These are phyloP conservation scores for Brachionus sp. DNA, from an alignment of 1,140 invertebrate genomes.

Conservation along the genomic window DNA sequence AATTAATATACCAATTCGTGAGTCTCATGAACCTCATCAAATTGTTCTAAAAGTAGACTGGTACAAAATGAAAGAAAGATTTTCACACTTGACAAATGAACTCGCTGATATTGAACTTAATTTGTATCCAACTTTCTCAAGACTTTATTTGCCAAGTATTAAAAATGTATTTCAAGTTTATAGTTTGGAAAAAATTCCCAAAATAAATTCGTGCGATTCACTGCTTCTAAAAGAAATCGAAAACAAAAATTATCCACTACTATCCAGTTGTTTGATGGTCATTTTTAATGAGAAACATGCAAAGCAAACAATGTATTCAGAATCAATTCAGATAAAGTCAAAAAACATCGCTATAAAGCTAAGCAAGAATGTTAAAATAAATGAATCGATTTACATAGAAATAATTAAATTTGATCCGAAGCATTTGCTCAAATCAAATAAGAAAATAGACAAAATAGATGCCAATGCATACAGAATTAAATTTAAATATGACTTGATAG, in stretches of 20 bases:
- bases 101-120: background rate
- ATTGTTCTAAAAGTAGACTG: conserved; percentile 35
- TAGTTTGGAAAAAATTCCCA: background rate
- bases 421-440: background rate
- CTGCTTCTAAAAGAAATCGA: background rate
- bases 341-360: conserved; percentile 16
- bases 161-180: conserved; percentile 9
- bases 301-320: background rate
- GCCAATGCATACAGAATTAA: background rate
- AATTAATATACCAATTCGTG: background rate
- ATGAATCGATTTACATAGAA: background rate
- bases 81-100: background rate
- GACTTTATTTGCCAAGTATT: background rate
- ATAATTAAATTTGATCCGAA: conserved; percentile 12
- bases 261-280: conserved; percentile 33
- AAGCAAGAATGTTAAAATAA: background rate
- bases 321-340: conserved; percentile 18
- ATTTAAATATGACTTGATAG: background rate
- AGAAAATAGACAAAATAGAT: background rate
- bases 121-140: background rate
- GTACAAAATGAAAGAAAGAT: conserved; percentile 2
- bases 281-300: background rate
- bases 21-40: background rate
- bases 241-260: background rate
- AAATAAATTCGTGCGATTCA: background rate